Evolutionary conservation across 1,140 invertebrate species (phyloP).

Genomic region (Heliconius hewitsoni): DNA sequence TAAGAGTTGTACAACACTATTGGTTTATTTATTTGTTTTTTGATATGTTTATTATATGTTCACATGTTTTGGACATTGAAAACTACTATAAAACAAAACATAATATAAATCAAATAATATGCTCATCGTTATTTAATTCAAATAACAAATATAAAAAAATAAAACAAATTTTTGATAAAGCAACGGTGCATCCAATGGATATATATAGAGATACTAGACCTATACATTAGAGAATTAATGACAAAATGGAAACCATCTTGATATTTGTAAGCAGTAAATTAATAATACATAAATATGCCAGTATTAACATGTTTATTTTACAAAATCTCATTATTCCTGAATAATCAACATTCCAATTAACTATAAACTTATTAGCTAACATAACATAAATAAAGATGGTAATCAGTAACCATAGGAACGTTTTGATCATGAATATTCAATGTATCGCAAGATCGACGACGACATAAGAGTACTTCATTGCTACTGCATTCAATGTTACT

Average conservation of each 20-base stretch:
- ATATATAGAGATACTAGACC: background rate
- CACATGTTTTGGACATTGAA: too few species aligned
- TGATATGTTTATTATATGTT: too few species aligned
- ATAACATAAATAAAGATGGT: conserved; percentile 14
- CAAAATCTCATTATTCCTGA: conserved; percentile 6
- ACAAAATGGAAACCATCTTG: background rate
- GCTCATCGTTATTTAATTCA: background rate
- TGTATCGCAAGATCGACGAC: conserved; percentile 12
- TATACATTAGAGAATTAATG: background rate
- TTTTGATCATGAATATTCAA: conserved; percentile 17
- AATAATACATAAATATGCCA: background rate
- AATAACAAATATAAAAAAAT: too few species aligned
- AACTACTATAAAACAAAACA: background rate
- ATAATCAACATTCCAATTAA: conserved; percentile 5
- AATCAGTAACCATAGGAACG: conserved; percentile 25
- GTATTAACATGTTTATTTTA: conserved; percentile 6
- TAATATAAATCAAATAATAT: background rate
- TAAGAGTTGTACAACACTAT: background rate
- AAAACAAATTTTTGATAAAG: background rate
- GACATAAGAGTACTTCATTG: conserved; percentile 12
- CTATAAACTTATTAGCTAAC: conserved; percentile 19
- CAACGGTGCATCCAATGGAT: background rate
- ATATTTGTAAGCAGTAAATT: background rate
- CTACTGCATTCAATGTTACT: conserved; percentile 26
- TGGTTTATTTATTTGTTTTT: background rate